Evolutionary conservation across 2,888 invertebrate species (phyloP).

Genomic region (Phyllotreta striolata): DNA sequence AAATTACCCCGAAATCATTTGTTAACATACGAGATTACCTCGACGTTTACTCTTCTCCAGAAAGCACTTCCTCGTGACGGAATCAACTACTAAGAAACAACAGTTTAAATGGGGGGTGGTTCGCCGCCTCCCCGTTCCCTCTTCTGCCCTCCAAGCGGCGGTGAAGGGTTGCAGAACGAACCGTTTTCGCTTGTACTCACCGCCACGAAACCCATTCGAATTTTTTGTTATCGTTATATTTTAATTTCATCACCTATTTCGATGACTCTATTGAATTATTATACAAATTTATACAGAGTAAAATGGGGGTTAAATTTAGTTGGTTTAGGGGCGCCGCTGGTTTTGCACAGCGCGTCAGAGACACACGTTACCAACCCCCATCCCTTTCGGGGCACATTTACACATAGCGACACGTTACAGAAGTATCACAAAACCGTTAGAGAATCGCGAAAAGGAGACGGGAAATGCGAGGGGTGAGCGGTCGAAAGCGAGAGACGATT

Average conservation of each 20-base stretch:
- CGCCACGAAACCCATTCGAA: too few relatives aligned
- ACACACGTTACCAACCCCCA: constrained; percentile 23
- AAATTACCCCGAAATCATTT: constrained; percentile 46
- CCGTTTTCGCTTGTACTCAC: too few relatives aligned
- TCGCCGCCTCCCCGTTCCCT: constrained; percentile 19
- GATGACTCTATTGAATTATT: too few relatives aligned
- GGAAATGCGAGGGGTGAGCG: constrained; percentile 32
- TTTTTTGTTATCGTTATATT: too few relatives aligned
- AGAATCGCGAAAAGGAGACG: constrained; percentile 48
- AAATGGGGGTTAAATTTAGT: too few relatives aligned
- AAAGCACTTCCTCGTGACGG: constrained; percentile 42
- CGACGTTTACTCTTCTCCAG: constrained; percentile 42
- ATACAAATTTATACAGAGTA: too few relatives aligned
- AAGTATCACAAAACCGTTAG: constrained; percentile 49
- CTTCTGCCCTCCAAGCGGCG: background rate
- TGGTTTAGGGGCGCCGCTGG: constrained; percentile 2
- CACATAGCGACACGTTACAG: constrained; percentile 42
- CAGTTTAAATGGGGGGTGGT: constrained; percentile 45
- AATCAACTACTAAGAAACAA: constrained; percentile 49
- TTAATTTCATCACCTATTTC: too few relatives aligned
- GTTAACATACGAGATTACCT: constrained; percentile 48
- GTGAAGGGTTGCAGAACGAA: background rate
- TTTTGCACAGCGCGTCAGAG: constrained; percentile 10
- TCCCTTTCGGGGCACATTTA: constrained; percentile 26
- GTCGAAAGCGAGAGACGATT: constrained; percentile 48